Base-by-base conservation (phyloP, 53 echinoderm and acorn worm species). In the Antedon mediterranea region DNA sequence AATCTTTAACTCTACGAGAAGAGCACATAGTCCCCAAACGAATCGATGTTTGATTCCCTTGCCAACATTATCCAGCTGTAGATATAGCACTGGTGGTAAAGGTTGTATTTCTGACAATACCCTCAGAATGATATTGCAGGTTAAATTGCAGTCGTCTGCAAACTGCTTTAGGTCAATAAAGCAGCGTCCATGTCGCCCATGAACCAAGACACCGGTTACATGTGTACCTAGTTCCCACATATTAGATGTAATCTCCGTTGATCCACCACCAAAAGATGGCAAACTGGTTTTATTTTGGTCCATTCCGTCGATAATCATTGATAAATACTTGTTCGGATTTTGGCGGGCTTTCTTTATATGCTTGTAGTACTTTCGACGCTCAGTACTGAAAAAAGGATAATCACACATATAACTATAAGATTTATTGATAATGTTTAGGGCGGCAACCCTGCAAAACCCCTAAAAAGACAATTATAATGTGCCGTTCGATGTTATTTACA, bases 141-240 rank as follows among this genome's bases (percentile, higher is more conserved):
- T 85, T 23, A 88, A 43, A 33, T 88, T 88, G 0, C 74, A 34
- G 18, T 88, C 88, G 75, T 88, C 84, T 7, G 87, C 78, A 71
- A 81, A 33, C 71, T 85, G 81, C 8, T 80, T 80, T 13, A 81
- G 37, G 75, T 88, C 82, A 26, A 85, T 32, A 31, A 78, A 88
- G n/a, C 43, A 81, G 82, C 85, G 83, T n/a, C 72, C 73, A 31
- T 43, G 72, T n/a, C 33, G 34, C 5, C 88, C 79, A 74, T 88
- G 88, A 3, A 88, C 85, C 4, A 88, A 84, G 15, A 78, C 85
- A 0, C 88, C 88, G 0, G 84, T 81, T 14, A 85, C 73, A 42
- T 88, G 88, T 27, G 88, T 88, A 43, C 57, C 81, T 20, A 88
- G 30, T n/a, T 84, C 73, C 84, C 88, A 88, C 33, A 79, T 81